Conservation (phyloP, 2,888 invertebrate genomes). For the Mylabris sibirica region DNA sequence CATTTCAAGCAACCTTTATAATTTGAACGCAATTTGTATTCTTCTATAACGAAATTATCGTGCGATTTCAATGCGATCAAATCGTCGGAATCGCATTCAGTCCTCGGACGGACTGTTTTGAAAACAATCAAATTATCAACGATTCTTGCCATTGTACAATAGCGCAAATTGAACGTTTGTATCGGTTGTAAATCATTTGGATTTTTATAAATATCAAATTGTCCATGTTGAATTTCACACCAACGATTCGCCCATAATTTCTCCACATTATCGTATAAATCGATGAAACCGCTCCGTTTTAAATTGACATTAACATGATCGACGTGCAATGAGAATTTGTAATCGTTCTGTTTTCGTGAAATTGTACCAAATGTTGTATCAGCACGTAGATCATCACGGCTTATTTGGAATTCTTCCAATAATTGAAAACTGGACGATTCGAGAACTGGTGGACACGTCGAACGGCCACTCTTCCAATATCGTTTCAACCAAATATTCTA, state of each 20-base stretch:
- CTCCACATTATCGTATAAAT: background rate
- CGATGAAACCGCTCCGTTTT: background rate
- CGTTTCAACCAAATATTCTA: background rate
- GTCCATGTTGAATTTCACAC: background rate
- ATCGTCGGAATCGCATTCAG: background rate
- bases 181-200: background rate
- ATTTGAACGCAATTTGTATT: background rate
- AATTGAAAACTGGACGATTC: background rate
- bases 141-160: background rate
- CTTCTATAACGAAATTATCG: background rate
- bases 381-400: background rate
- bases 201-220: conserved; percentile 1
- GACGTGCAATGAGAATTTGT: background rate
- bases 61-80: background rate
- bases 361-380: background rate
- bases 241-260: conserved; percentile 7
- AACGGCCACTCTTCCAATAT: background rate
- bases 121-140: background rate
- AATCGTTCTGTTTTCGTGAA: background rate
- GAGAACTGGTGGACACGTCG: background rate
- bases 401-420: background rate
- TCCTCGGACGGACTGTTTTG: background rate
- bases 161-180: background rate
- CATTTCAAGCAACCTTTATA: background rate
- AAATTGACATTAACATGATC: background rate